Evolutionary conservation across 2,888 invertebrate species (phyloP).

Genomic region (Torymus auratus): DNA sequence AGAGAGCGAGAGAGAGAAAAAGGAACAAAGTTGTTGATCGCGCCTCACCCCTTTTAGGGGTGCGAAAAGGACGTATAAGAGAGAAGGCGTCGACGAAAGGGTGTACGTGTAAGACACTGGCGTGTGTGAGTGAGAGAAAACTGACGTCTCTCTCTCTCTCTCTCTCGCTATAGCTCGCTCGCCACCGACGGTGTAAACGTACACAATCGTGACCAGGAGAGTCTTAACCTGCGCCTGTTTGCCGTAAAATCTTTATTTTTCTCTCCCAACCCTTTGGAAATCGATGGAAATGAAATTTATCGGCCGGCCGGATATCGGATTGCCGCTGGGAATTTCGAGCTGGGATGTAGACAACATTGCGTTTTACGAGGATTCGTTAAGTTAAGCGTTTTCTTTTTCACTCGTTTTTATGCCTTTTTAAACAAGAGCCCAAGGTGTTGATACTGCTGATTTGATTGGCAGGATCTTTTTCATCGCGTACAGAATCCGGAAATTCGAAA

Average conservation of each 20-base stretch:
- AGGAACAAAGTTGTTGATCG: slow-evolving; percentile 40
- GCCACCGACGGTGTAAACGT: neutral
- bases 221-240: slow-evolving; percentile 17
- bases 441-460: too few relatives aligned
- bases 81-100: slow-evolving; percentile 40
- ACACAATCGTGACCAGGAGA: neutral
- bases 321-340: slow-evolving; percentile 33
- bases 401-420: too few relatives aligned
- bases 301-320: slow-evolving; percentile 14
- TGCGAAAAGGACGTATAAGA: neutral
- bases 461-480: too few relatives aligned
- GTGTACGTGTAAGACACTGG: slow-evolving; percentile 5
- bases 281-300: slow-evolving; percentile 42
- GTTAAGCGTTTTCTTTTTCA: slow-evolving; percentile 5
- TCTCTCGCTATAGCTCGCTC: neutral
- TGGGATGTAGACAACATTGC: slow-evolving; percentile 17
- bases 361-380: slow-evolving; percentile 15
- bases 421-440: too few relatives aligned
- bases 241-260: slow-evolving; percentile 47
- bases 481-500: too few relatives aligned
- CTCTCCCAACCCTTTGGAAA: slow-evolving; percentile 27
- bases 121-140: slow-evolving; percentile 24
- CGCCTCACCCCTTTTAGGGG: slow-evolving; percentile 58
- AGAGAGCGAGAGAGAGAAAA: slow-evolving; percentile 1
- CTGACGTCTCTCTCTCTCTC: neutral